Conservation (phyloP, 2,797 vertebrate genomes). For the Poliocrania exsul region DNA sequence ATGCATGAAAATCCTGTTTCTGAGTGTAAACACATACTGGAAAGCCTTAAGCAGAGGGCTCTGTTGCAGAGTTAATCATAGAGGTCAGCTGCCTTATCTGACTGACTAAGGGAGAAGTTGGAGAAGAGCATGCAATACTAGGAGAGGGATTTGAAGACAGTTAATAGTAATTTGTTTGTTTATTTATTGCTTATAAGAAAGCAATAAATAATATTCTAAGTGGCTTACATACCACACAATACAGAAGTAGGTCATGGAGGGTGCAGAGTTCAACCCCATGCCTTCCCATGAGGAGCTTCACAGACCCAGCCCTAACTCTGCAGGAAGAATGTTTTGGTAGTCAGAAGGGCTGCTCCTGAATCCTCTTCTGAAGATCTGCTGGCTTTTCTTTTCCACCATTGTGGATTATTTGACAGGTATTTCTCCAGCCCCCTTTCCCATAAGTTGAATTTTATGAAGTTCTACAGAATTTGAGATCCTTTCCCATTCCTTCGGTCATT, state of each 20-base stretch:
- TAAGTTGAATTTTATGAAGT: not conserved
- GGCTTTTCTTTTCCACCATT: not conserved
- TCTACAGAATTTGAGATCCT: not conserved
- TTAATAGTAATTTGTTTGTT: not conserved
- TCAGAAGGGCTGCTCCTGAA: not conserved
- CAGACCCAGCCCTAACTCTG: not conserved
- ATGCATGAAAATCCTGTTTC: not conserved
- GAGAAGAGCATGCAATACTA: not conserved
- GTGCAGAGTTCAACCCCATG: not conserved
- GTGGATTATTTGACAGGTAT: not conserved
- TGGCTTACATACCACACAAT: not conserved
- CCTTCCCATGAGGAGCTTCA: not conserved
- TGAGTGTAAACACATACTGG: not conserved
- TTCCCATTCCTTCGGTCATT: not conserved
- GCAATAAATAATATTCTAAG: not conserved
- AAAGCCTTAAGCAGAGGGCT: not conserved
- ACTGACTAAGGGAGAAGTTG: not conserved
- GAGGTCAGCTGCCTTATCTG: not conserved
- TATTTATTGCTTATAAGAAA: not conserved
- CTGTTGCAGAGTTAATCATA: not conserved
- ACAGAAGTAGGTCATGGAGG: not conserved
- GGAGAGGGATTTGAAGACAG: not conserved
- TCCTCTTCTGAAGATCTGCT: not conserved
- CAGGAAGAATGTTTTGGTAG: accelerated
- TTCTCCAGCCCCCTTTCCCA: not conserved